Evolutionary conservation across 2,797 vertebrate species (phyloP), one percentile per base, ranked within the genome.

Genomic region (Sandelia bainsii): DNA sequence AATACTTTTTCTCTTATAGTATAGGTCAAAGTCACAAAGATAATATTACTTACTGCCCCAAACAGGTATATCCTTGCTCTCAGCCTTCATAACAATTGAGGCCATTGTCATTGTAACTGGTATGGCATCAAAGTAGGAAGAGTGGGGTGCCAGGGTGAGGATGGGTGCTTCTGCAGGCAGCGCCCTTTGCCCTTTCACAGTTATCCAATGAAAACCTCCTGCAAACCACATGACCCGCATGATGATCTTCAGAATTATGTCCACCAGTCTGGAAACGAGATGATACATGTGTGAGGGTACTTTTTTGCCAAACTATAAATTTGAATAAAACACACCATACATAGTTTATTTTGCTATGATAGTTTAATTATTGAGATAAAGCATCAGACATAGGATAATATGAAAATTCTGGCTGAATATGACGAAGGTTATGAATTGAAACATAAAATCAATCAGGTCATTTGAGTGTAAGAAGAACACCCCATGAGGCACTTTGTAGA

Each of bases 161-260:
- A 99, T 98, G 5, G 98, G 89, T 1, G 98, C 98, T 90, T 99
- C 98, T 0, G 94, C 69, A 2, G 98, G 96, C 71, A 95, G 80
- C 0, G 97, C 98, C 75, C 91, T 95, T 69, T 84, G 94, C 32
- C 98, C 98, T 91, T 99, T 99, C n/a, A 98, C 95, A 1, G 91
- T 94, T 84, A 99, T 95, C 91, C 94, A 97, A 89, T 99, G 97
- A 92, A 99, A 99, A 69, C 98, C 98, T 58, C 97, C 97, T 1
- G 96, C 95, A 83, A 99, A 98, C 98, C 98, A 99, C 98, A 99
- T 98, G 86, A 94, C 91, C 67, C 98, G 96, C 98, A 99, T 99
- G 89, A 98, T 95, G 69, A 93, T 92, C 92, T 93, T 98, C 77
- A 99, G 93, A 80, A 95, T 92, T 61, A 97, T 3, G 79, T 98